Percentiles rank a stretch among this genome's conserved stretches.
Evolutionary conservation across 1,140 invertebrate genomes (phyloP).

Genomic region (Scaptomyza montana): DNA sequence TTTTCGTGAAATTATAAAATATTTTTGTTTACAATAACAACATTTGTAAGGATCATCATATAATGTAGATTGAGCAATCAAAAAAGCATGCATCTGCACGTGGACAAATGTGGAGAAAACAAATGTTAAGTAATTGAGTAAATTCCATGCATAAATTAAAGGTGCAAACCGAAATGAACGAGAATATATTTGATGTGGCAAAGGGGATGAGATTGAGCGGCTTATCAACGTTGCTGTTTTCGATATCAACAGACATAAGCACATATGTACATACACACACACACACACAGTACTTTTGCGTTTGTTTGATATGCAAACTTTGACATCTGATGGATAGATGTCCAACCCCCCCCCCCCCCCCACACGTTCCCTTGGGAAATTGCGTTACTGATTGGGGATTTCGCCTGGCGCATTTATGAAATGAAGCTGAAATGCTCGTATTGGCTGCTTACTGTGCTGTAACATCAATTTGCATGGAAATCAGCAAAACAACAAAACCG

Average conservation of each 20-base stretch:
- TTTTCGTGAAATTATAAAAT: no score
- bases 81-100: background rate
- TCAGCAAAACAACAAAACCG: slow-evolving; percentile 42
- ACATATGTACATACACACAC: background rate
- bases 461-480: slow-evolving; percentile 80
- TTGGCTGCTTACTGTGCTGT: slow-evolving; percentile 79
- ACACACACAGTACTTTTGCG: slow-evolving; percentile 6
- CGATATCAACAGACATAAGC: slow-evolving; percentile 12
- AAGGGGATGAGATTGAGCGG: slow-evolving; percentile 1
- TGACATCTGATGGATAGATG: slow-evolving; percentile 43
- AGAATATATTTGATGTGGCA: background rate
- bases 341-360: background rate
- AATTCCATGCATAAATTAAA: slow-evolving; percentile 68
- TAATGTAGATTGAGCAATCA: background rate
- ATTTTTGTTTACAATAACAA: background rate
- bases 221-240: slow-evolving; percentile 10
- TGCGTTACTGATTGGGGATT: slow-evolving; percentile 40
- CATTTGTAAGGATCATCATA: background rate
- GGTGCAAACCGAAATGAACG: slow-evolving; percentile 14
- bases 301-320: slow-evolving; percentile 74
- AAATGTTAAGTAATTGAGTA: slow-evolving; percentile 30
- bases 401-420: slow-evolving; percentile 70
- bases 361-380: slow-evolving; percentile 5
- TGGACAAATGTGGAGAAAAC: background rate
- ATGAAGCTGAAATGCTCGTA: slow-evolving; percentile 72